A percentile compares a stretch with the other conserved stretches of the same genome.
phyloP scores from a whole-genome alignment of 2,113 vertebrate species.

The Oplegnathus fasciatus region DNA sequence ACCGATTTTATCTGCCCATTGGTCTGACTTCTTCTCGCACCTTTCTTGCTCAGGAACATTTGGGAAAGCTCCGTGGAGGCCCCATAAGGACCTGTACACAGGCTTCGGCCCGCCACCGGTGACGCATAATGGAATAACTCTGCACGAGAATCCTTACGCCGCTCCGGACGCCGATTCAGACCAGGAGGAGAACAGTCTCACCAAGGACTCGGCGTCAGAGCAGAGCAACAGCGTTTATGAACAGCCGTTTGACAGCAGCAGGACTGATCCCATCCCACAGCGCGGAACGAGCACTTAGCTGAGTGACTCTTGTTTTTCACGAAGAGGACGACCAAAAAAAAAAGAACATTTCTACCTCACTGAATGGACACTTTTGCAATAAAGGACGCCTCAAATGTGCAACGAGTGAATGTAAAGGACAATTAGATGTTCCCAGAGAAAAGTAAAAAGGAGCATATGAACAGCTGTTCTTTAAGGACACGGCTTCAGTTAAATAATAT shows the following conservation, averaged over 20 bases:
- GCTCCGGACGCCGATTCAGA: constrained; percentile 84
- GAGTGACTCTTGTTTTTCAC: constrained; percentile 53
- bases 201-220: constrained; percentile 79
- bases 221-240: constrained; percentile 78
- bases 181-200: constrained; percentile 75
- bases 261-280: constrained; percentile 84
- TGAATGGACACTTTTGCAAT: constrained; percentile 82
- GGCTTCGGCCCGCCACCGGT: constrained; percentile 61
- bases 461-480: constrained; percentile 56
- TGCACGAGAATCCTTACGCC: constrained; percentile 80
- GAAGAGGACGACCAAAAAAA: constrained; percentile 77
- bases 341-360: constrained; percentile 90
- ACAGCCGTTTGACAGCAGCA: constrained; percentile 84
- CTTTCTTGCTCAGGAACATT: constrained; percentile 90
- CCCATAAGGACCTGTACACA: constrained; percentile 83
- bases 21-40: neutral
- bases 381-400: constrained; percentile 79
- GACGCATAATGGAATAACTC: constrained; percentile 74
- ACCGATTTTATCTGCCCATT: neutral
- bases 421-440: constrained; percentile 53
- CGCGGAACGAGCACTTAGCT: constrained; percentile 86
- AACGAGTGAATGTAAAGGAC: constrained; percentile 80
- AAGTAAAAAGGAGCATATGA: constrained; percentile 34
- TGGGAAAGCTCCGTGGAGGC: constrained; percentile 92
- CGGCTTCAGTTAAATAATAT: constrained; percentile 64